Evolutionary conservation across 2,888 invertebrate species (phyloP).

Genomic region (Ophioninae sp.): DNA sequence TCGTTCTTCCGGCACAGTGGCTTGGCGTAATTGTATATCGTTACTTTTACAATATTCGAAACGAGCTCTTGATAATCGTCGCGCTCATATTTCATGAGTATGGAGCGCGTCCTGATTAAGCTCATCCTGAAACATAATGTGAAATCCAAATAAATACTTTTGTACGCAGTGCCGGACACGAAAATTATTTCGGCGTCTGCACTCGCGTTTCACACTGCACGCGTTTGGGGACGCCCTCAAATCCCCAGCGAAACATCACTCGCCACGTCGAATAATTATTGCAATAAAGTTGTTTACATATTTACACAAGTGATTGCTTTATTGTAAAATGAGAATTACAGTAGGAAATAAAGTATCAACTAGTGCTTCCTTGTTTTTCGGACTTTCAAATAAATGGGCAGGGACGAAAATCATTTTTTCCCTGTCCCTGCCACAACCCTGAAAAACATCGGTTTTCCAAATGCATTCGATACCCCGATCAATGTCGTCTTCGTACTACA

Average conservation of each 20-base stretch:
- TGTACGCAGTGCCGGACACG: not conserved
- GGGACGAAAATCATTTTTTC: too few species aligned
- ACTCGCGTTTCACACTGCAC: not conserved
- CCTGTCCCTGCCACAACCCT: too few species aligned
- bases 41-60: not conserved
- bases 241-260: slow-evolving; percentile 43
- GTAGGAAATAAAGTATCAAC: slow-evolving; percentile 22
- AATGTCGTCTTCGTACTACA: not conserved
- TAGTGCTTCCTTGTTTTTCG: not conserved
- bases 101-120: not conserved
- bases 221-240: slow-evolving; percentile 17
- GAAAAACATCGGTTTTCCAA: not conserved
- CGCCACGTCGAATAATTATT: slow-evolving; percentile 22
- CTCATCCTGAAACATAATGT: not conserved
- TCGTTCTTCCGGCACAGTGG: not conserved
- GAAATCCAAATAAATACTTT: not conserved
- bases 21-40: not conserved
- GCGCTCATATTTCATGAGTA: not conserved
- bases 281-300: slow-evolving; percentile 49
- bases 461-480: too few species aligned
- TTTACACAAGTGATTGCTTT: slow-evolving; percentile 65
- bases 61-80: not conserved
- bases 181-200: not conserved
- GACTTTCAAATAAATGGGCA: not conserved
- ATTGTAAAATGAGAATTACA: slow-evolving; percentile 58